Evolutionary conservation across 2,797 vertebrate genomes (phyloP), one percentile per base, ranked within the genome.

Genomic region (Poliocrania exsul): DNA sequence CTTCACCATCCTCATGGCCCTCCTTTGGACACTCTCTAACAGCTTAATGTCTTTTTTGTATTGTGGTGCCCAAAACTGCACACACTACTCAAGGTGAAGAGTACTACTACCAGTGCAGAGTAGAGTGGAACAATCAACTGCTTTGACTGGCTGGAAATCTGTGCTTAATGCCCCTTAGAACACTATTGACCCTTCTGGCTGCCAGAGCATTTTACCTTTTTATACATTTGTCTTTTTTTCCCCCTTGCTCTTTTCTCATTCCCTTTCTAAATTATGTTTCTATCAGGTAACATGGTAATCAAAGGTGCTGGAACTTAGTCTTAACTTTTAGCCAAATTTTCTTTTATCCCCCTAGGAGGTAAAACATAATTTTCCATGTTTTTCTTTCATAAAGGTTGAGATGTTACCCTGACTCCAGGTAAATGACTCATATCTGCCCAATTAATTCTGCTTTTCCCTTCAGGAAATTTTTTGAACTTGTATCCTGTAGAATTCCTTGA

Each of bases 391-490:
- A 80, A 80, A 80, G 20, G 10, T 50, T 93, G 42, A 80, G 57
- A 78, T 31, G 26, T 69, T 65, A 80, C 13, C 28, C 61, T 85
- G 69, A 78, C 46, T 81, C 15, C 31, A 90, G n/a, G 53, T 88
- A 88, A 86, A 90, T 78, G 2, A 84, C 50, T 78, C 66, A 91
- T 67, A 87, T 83, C n/a, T 84, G n/a, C 38, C 46, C 33, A 78
- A 70, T 1, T 66, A 26, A 69, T 50, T 75, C 60, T 49, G 42
- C 31, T 86, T 93, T 91, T 86, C 24, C 81, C 31, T 72, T 88
- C 86, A 94, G 91, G 69, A 97, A 93, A 75, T 57, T 11, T 89
- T 69, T 53, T 65, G 50, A 88, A 90, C 75, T 58, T 83, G 58
- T 50, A 94, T 92, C 88, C 86, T 87, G 61, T 78, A 54, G 28